A percentile compares a stretch with the other conserved stretches of the same genome.
Evolutionary conservation across 2,797 vertebrate species (phyloP).

Genomic region (Uromys caudimaculatus): DNA sequence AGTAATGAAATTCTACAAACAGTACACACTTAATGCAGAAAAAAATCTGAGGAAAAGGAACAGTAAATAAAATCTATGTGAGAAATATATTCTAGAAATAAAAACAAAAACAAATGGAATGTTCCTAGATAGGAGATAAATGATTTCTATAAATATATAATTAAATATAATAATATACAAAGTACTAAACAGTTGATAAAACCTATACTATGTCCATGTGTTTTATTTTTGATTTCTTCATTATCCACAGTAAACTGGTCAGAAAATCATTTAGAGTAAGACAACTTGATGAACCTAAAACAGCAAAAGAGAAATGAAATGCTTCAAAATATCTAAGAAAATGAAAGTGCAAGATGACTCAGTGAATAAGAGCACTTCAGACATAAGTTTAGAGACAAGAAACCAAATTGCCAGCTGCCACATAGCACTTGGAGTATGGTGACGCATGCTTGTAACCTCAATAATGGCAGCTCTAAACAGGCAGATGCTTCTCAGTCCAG

Average conservation of each 20-base stretch:
- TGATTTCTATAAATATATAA: background rate
- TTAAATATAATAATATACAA: background rate
- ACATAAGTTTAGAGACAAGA: background rate
- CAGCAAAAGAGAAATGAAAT: background rate
- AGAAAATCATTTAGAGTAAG: background rate
- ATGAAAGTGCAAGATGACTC: too few species aligned
- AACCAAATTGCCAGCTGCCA: background rate
- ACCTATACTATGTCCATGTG: background rate
- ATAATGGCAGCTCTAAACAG: background rate
- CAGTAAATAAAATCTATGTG: constrained; percentile 2
- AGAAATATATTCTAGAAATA: background rate
- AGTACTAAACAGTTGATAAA: constrained; percentile 33
- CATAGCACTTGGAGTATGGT: background rate
- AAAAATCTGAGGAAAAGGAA: background rate
- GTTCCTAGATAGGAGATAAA: background rate
- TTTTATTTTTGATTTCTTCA: background rate
- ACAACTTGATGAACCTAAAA: background rate
- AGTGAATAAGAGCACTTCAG: background rate
- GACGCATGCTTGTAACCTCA: background rate
- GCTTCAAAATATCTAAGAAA: background rate
- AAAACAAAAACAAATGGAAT: background rate
- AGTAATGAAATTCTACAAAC: background rate
- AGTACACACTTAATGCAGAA: background rate
- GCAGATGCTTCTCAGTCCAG: background rate
- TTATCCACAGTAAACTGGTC: background rate